Evolutionary conservation across 2,888 invertebrate genomes (phyloP).

Genomic region (Acronicta leporina): DNA sequence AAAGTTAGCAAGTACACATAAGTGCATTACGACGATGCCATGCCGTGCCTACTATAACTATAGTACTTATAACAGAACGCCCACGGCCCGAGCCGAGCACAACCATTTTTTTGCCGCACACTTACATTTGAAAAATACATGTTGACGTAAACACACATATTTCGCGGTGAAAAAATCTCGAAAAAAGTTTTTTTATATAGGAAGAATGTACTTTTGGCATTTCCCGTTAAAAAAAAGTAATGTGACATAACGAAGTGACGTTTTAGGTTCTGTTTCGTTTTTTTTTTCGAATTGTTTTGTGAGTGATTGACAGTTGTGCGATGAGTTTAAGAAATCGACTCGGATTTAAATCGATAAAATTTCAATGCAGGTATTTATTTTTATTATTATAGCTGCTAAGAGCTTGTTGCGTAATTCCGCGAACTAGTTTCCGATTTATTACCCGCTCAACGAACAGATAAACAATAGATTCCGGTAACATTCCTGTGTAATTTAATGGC

Average conservation of each 20-base stretch:
- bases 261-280: conserved; percentile 38
- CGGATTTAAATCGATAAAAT: conserved; percentile 62
- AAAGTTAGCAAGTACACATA: conserved; percentile 88
- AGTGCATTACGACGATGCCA: conserved; percentile 87
- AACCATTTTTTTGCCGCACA: conserved; percentile 84
- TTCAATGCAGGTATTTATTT: conserved; percentile 80
- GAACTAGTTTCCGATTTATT: conserved; percentile 59
- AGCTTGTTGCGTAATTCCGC: conserved; percentile 53
- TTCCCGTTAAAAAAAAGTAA: conserved; percentile 29
- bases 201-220: conserved; percentile 35
- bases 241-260: conserved; percentile 48
- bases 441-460: conserved; percentile 47
- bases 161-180: conserved; percentile 69
- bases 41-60: conserved; percentile 79
- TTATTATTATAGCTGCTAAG: conserved; percentile 41
- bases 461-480: conserved; percentile 57
- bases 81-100: conserved; percentile 80
- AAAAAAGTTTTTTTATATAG: conserved; percentile 28
- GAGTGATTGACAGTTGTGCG: conserved; percentile 67
- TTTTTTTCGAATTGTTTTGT: conserved; percentile 42
- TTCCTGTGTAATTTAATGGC: conserved; percentile 43
- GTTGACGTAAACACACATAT: conserved; percentile 87
- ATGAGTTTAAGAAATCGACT: conserved; percentile 64
- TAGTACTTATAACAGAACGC: conserved; percentile 82
- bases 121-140: conserved; percentile 87